Conservation (phyloP, 1,140 invertebrate species). For the Halictus rubicundus region DNA sequence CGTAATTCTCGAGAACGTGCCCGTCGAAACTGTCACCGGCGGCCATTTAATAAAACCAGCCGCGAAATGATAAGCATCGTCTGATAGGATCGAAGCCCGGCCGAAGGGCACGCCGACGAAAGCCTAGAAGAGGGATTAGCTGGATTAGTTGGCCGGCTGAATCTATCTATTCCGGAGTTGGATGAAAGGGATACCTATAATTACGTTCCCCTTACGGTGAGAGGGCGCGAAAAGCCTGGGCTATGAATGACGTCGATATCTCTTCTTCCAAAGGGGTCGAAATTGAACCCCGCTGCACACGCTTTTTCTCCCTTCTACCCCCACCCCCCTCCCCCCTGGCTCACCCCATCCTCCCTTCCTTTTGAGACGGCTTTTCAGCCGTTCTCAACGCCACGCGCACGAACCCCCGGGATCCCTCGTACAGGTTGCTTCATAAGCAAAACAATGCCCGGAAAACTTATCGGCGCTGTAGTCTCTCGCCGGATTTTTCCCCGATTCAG, state of each 20-base stretch:
- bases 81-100: slow-evolving; percentile 49
- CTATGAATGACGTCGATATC: slow-evolving; percentile 66
- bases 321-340: background rate
- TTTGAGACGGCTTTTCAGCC: slow-evolving; percentile 41
- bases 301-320: slow-evolving; percentile 12
- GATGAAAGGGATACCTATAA: slow-evolving; percentile 69
- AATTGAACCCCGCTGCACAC: slow-evolving; percentile 57
- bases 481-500: background rate
- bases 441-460: background rate
- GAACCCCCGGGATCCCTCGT: background rate
- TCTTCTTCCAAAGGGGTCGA: slow-evolving; percentile 61
- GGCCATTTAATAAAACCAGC: slow-evolving; percentile 58
- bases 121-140: slow-evolving; percentile 61
- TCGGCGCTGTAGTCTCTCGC: background rate
- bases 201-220: slow-evolving; percentile 65
- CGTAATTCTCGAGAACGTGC: background rate
- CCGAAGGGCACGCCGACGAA: slow-evolving; percentile 45
- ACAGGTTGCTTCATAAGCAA: slow-evolving; percentile 21
- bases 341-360: background rate
- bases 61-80: slow-evolving; percentile 52
- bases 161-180: slow-evolving; percentile 53
- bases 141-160: slow-evolving; percentile 62
- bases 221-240: slow-evolving; percentile 61
- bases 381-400: slow-evolving; percentile 12
- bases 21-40: background rate